Conservation (phyloP, 2,797 vertebrate genomes). For the Intellagama lesueurii region DNA sequence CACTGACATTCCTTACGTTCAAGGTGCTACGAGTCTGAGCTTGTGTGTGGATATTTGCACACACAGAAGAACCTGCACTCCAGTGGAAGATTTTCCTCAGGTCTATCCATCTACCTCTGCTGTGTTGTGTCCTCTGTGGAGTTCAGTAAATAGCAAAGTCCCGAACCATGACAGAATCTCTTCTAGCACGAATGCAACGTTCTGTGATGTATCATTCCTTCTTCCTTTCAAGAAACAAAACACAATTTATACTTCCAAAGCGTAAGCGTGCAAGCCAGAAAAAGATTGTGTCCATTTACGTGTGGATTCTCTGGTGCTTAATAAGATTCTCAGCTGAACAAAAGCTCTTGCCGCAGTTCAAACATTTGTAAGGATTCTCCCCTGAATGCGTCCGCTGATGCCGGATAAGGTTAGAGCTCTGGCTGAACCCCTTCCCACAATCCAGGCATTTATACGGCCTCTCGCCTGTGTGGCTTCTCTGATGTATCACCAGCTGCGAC, state of each 20-base stretch:
- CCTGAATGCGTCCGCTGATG: constrained; percentile 71
- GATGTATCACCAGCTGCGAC: constrained; percentile 72
- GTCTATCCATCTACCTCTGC: not conserved
- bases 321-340: constrained; percentile 70
- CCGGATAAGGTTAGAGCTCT: constrained; percentile 72
- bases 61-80: not conserved
- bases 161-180: not conserved
- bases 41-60: not conserved
- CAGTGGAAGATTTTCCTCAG: not conserved
- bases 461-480: constrained; percentile 72
- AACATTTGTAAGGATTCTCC: constrained; percentile 67
- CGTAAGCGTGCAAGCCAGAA: no score
- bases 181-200: not conserved
- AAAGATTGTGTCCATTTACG: not conserved
- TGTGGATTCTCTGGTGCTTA: constrained; percentile 59
- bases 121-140: not conserved
- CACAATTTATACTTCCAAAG: not conserved
- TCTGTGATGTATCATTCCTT: not conserved
- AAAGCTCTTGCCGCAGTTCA: constrained; percentile 64
- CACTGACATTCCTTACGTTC: not conserved
- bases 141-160: not conserved
- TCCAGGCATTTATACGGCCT: constrained; percentile 69
- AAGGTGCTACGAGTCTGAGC: not conserved
- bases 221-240: not conserved
- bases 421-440: constrained; percentile 74